Conservation (phyloP, 92 coral and sea anemone species). For the Galaxea fascicularis region DNA sequence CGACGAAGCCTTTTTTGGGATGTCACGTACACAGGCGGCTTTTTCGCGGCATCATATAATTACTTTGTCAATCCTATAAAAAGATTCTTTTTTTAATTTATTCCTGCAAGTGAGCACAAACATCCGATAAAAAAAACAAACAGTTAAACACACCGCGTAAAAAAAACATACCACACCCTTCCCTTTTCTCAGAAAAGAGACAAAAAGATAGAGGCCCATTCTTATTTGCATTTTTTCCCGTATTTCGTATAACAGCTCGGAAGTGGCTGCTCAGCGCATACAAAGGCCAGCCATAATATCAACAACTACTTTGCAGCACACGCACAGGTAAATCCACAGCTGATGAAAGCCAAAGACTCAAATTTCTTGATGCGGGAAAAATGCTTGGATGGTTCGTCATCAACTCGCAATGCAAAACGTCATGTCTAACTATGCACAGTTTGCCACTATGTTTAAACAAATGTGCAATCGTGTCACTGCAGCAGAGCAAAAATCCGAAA, state of each 20-base stretch:
- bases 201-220: neutral
- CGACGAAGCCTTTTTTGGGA: slow-evolving; percentile 7
- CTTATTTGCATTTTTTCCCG: neutral
- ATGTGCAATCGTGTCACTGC: neutral
- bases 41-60: neutral
- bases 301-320: neutral
- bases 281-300: neutral
- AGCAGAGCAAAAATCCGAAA: neutral
- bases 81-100: neutral
- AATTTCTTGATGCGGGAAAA: neutral
- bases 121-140: slow-evolving; percentile 34
- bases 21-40: neutral
- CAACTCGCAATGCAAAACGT: neutral
- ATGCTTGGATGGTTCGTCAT: neutral
- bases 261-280: neutral
- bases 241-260: neutral
- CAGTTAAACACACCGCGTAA: slow-evolving; percentile 26
- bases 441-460: neutral
- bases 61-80: neutral
- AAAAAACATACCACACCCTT: slow-evolving; percentile 1
- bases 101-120: neutral
- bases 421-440: neutral
- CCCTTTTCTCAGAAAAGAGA: neutral
- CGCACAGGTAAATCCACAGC: too few relatives aligned
- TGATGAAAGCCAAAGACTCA: too few relatives aligned